These are phyloP conservation scores for Zaprionus lineosus DNA, from an alignment of 2,888 invertebrate species.

Conservation along the genomic window DNA sequence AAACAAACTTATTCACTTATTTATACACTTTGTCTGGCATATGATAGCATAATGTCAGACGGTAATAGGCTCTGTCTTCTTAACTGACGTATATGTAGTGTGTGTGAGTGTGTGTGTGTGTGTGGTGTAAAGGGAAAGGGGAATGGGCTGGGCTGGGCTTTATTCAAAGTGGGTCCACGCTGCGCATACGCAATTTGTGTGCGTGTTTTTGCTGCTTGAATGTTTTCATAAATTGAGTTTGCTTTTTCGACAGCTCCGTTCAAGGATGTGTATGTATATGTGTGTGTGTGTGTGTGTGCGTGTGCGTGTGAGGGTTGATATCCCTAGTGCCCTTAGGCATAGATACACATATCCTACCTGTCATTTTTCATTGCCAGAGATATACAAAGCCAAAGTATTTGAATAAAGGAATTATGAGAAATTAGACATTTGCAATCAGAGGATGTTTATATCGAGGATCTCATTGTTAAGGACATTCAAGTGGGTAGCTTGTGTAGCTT, in stretches of 20 bases:
- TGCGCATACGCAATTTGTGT: slow-evolving; percentile 68
- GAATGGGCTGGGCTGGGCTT: slow-evolving; percentile 7
- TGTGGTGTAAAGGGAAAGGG: background rate
- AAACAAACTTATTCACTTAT: slow-evolving; percentile 45
- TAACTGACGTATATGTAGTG: too few relatives aligned
- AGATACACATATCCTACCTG: slow-evolving; percentile 35
- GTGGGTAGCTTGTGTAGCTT: slow-evolving; percentile 32
- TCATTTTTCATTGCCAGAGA: slow-evolving; percentile 37
- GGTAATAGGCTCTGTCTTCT: slow-evolving; percentile 9
- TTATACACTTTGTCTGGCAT: slow-evolving; percentile 34
- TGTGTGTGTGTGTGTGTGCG: slow-evolving; percentile 18
- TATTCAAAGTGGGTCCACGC: slow-evolving; percentile 49
- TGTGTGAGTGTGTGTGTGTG: background rate
- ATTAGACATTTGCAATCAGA: slow-evolving; percentile 51
- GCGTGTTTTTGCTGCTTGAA: slow-evolving; percentile 44
- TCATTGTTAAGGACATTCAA: slow-evolving; percentile 25
- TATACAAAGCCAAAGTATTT: slow-evolving; percentile 40
- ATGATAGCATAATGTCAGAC: slow-evolving; percentile 20
- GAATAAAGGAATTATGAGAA: slow-evolving; percentile 66
- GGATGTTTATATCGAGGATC: slow-evolving; percentile 14
- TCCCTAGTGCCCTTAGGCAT: background rate
- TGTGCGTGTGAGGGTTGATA: slow-evolving; percentile 32
- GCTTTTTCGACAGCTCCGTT: slow-evolving; percentile 65
- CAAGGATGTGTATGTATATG: too few relatives aligned
- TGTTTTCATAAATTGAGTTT: slow-evolving; percentile 76